phyloP scores from a whole-genome alignment of 2,888 invertebrate genomes.

The Acronicta aceris region DNA sequence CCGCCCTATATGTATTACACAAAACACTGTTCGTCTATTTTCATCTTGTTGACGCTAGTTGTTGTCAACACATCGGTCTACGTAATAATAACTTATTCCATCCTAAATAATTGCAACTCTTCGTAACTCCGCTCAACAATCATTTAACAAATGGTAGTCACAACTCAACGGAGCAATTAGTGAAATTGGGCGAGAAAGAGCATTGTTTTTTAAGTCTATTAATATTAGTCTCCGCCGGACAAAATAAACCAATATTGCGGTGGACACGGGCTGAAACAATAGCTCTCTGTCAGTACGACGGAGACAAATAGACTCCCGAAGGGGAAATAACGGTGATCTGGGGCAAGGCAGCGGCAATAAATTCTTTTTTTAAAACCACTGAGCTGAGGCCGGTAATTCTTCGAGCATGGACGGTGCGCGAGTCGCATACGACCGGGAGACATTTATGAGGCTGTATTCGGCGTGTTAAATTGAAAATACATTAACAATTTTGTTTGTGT shows the following conservation, averaged over 20 bases:
- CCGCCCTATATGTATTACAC: no score
- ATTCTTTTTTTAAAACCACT: slow-evolving; percentile 62
- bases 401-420: slow-evolving; percentile 6
- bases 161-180: slow-evolving; percentile 56
- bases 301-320: slow-evolving; percentile 77
- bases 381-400: slow-evolving; percentile 43
- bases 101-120: slow-evolving; percentile 14
- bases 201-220: slow-evolving; percentile 71
- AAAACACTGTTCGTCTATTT: no score
- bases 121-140: slow-evolving; percentile 25
- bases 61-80: neutral
- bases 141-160: slow-evolving; percentile 48
- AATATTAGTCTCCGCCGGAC: slow-evolving; percentile 66
- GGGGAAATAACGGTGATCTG: slow-evolving; percentile 52
- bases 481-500: neutral
- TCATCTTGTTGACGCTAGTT: no score
- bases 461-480: neutral
- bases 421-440: slow-evolving; percentile 22
- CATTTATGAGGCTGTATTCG: slow-evolving; percentile 27
- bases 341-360: slow-evolving; percentile 57
- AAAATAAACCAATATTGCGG: slow-evolving; percentile 80
- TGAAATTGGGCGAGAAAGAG: slow-evolving; percentile 63
- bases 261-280: slow-evolving; percentile 78
- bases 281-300: slow-evolving; percentile 79
- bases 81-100: slow-evolving; percentile 1